These are phyloP conservation scores for Mycetomoellerius zeteki DNA, from an alignment of 1,140 invertebrate species.

Conservation along the genomic window DNA sequence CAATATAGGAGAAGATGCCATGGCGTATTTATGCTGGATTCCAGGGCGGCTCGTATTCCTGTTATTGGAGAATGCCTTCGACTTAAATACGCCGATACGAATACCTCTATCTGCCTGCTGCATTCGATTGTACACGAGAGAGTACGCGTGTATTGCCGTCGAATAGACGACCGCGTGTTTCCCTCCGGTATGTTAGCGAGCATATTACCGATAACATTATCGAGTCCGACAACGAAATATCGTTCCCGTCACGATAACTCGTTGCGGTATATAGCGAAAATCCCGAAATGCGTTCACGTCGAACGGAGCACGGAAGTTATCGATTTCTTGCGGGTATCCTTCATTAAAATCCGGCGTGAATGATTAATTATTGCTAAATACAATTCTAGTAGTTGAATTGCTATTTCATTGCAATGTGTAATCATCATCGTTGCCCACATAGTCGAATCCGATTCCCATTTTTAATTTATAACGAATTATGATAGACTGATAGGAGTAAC, in stretches of 20 bases:
- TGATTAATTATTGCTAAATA: constrained; percentile 51
- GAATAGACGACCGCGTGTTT: constrained; percentile 35
- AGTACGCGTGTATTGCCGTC: constrained; percentile 31
- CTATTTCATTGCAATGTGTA: not conserved
- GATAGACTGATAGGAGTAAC: not conserved
- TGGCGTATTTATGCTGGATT: constrained; percentile 81
- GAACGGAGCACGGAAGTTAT: constrained; percentile 29
- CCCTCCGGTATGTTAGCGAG: constrained; percentile 21
- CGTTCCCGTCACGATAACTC: constrained; percentile 27
- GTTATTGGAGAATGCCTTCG: constrained; percentile 82
- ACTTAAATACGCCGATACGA: constrained; percentile 73
- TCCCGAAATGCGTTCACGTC: not conserved
- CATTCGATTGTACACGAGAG: constrained; percentile 33
- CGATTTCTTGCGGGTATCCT: constrained; percentile 24
- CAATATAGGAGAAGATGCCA: constrained; percentile 82
- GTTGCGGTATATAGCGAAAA: not conserved
- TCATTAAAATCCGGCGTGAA: constrained; percentile 45
- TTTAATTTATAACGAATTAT: not conserved
- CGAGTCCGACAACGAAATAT: constrained; percentile 49
- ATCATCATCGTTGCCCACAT: not conserved
- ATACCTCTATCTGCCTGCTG: constrained; percentile 17
- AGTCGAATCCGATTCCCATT: not conserved
- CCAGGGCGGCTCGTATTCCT: constrained; percentile 77
- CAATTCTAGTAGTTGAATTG: not conserved
- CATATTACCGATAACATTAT: constrained; percentile 59